These are phyloP conservation scores for Lepus americanus DNA, from an alignment of 2,113 vertebrate species.

Conservation along the genomic window DNA sequence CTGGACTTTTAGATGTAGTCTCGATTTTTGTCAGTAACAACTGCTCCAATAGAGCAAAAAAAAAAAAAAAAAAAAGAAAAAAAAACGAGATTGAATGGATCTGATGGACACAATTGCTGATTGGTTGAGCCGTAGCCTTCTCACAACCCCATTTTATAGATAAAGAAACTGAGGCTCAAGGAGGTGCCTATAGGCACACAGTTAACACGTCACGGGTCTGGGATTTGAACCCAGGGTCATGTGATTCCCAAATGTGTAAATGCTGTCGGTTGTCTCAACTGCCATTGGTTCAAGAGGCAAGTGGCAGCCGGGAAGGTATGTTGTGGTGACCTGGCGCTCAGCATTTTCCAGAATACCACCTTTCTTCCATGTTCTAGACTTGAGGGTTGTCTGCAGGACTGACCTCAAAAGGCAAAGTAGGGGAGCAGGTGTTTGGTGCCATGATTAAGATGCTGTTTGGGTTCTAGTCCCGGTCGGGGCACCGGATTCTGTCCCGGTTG, in stretches of 20 bases:
- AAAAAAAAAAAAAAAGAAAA: not conserved
- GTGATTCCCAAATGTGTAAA: not conserved
- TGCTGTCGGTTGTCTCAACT: not conserved
- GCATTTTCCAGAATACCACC: not conserved
- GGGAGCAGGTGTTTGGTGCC: too few species aligned
- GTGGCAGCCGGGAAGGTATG: not conserved
- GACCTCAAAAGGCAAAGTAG: not conserved
- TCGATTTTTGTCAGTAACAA: not conserved
- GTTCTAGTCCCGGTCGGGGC: too few species aligned
- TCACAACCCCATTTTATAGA: not conserved
- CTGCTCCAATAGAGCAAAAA: not conserved
- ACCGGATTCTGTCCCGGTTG: too few species aligned
- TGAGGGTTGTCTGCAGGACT: not conserved
- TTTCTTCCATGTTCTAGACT: not conserved
- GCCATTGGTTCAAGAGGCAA: not conserved
- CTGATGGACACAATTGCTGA: not conserved
- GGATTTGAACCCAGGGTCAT: not conserved
- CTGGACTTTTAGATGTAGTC: not conserved
- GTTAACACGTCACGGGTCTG: not conserved
- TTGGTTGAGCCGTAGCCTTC: not conserved
- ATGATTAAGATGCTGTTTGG: too few species aligned
- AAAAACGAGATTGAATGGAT: not conserved
- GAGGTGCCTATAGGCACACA: not conserved
- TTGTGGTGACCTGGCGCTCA: not conserved
- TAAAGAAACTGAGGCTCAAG: not conserved